A percentile compares a stretch with the other conserved stretches of the same genome.
Conservation (phyloP, 2,113 vertebrate species). For the Etia nguti region DNA sequence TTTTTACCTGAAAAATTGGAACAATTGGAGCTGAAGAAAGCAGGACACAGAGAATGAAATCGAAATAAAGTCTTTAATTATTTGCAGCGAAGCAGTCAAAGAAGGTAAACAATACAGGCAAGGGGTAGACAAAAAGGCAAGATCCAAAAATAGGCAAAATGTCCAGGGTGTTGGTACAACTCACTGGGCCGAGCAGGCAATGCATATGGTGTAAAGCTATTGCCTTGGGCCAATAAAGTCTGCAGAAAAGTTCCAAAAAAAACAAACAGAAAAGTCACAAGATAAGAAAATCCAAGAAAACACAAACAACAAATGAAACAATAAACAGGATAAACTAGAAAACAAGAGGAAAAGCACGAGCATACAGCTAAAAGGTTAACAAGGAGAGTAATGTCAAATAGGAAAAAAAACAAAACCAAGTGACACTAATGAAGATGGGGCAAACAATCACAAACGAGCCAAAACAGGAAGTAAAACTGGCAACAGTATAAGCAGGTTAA, state of each 20-base stretch:
- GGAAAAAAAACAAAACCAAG: not conserved
- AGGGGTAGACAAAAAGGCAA: rapidly evolving
- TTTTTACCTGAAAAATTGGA: not conserved
- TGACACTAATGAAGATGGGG: not conserved
- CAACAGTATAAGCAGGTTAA: not conserved
- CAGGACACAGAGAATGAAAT: not conserved
- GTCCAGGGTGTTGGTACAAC: not conserved
- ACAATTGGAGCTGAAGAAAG: not conserved
- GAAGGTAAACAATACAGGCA: not conserved
- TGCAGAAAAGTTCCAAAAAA: not conserved
- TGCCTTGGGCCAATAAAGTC: rapidly evolving
- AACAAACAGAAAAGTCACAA: not conserved
- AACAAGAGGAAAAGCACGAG: not conserved
- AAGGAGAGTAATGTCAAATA: not conserved
- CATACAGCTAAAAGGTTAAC: not conserved
- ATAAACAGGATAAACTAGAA: not conserved
- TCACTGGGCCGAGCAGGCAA: rapidly evolving
- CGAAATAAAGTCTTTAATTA: not conserved
- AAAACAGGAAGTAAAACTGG: not conserved
- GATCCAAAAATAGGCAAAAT: not conserved
- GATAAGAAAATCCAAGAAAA: not conserved
- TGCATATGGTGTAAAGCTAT: not conserved
- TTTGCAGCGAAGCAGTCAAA: not conserved
- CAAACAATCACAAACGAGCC: not conserved
- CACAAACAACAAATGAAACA: not conserved